phyloP scores from a whole-genome alignment of 2,113 vertebrate species.

The Menura novaehollandiae region DNA sequence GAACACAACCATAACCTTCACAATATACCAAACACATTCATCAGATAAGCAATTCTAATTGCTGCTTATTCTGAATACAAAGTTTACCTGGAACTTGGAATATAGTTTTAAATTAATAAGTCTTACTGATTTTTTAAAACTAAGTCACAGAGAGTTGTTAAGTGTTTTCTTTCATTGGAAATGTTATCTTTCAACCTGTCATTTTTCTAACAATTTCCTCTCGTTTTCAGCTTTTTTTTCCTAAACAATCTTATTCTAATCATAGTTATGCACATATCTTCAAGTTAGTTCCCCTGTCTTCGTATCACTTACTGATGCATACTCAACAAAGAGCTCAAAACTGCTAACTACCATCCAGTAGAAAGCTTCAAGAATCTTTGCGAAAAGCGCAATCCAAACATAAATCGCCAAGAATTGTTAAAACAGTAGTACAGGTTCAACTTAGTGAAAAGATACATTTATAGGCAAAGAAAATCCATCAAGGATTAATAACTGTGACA shows the following conservation, averaged over 20 bases:
- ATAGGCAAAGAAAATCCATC: background rate
- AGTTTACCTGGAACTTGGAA: background rate
- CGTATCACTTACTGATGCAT: background rate
- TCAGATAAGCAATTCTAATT: background rate
- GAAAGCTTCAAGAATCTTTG: background rate
- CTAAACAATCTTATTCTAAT: background rate
- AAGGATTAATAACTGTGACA: background rate
- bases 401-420: background rate
- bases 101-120: background rate
- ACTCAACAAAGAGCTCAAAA: background rate
- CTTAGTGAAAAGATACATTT: background rate
- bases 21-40: background rate
- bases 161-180: background rate
- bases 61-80: background rate
- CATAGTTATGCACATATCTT: background rate
- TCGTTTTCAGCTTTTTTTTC: background rate
- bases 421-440: background rate
- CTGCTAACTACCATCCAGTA: background rate
- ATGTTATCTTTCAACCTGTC: background rate
- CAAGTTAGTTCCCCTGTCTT: background rate
- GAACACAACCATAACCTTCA: background rate
- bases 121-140: background rate
- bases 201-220: background rate
- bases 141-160: background rate
- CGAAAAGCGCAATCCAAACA: background rate